Evolutionary conservation across 2,113 vertebrate species (phyloP).

Genomic region (Archocentrus centrarchus): DNA sequence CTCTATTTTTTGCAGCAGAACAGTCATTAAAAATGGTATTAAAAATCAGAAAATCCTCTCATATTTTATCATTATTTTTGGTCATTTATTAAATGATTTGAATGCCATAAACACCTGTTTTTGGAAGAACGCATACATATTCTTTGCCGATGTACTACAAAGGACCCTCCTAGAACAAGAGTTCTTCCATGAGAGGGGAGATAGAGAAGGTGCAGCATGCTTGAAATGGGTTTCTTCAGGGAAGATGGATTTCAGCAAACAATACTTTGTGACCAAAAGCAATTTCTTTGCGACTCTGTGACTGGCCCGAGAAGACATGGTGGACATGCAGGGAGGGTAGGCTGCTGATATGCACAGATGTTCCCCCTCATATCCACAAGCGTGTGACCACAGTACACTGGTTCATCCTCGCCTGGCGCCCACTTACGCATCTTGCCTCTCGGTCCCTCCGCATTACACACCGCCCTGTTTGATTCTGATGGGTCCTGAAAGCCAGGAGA

Average conservation of each 20-base stretch:
- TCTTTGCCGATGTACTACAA: neutral
- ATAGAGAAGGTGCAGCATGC: neutral
- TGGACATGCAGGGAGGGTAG: slow-evolving; percentile 55
- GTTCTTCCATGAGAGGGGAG: neutral
- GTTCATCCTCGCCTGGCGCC: slow-evolving; percentile 55
- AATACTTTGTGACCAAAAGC: slow-evolving; percentile 28
- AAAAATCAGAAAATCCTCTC: neutral
- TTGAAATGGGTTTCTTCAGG: neutral
- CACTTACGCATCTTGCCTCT: slow-evolving; percentile 61
- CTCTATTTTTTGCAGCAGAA: neutral
- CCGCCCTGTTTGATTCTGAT: slow-evolving; percentile 78
- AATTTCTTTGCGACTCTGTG: slow-evolving; percentile 25
- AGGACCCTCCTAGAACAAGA: neutral
- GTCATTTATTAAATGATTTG: neutral
- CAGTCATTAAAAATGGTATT: neutral
- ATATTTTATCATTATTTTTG: neutral
- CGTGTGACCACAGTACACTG: slow-evolving; percentile 67
- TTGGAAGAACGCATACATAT: neutral
- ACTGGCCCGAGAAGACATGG: slow-evolving; percentile 54
- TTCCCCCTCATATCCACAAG: slow-evolving; percentile 76
- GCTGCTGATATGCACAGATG: slow-evolving; percentile 77
- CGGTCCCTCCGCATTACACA: slow-evolving; percentile 56
- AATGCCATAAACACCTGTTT: neutral
- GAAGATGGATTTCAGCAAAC: slow-evolving; percentile 14
- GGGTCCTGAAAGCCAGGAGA: slow-evolving; percentile 77